phyloP scores from a whole-genome alignment of 2,888 invertebrate species.

The Drosophila limbata region DNA sequence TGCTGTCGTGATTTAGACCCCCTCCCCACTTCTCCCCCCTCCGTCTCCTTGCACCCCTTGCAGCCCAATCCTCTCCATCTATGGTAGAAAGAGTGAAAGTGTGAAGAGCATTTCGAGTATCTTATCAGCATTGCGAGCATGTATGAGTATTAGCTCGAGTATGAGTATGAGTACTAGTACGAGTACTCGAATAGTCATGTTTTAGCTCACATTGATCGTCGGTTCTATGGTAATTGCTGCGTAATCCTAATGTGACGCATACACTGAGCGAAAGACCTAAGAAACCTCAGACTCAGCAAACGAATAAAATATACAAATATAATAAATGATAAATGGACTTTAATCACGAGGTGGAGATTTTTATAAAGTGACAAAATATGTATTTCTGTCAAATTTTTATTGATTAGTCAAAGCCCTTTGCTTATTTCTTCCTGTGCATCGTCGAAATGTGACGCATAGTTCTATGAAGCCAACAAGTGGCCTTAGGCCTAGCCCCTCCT shows the following conservation, averaged over 20 bases:
- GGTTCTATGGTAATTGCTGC: conserved; percentile 26
- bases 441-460: conserved; percentile 46
- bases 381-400: too few species aligned
- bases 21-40: neutral
- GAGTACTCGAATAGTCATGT: conserved; percentile 13
- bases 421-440: conserved; percentile 27
- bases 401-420: too few species aligned
- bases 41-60: neutral
- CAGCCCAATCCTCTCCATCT: neutral
- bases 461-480: conserved; percentile 21
- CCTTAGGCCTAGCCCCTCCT: conserved; percentile 25
- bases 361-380: too few species aligned
- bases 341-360: neutral
- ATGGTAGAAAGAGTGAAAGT: conserved; percentile 57
- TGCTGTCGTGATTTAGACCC: conserved; percentile 58
- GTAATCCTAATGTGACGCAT: conserved; percentile 35
- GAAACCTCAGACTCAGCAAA: too few species aligned
- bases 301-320: too few species aligned
- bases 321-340: too few species aligned
- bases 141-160: conserved; percentile 20
- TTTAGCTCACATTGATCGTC: conserved; percentile 20
- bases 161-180: conserved; percentile 2
- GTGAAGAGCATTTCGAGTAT: conserved; percentile 66
- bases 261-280: conserved; percentile 26
- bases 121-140: conserved; percentile 62